Evolutionary conservation across 2,113 vertebrate species (phyloP).

Genomic region (Engraulis encrasicolus): DNA sequence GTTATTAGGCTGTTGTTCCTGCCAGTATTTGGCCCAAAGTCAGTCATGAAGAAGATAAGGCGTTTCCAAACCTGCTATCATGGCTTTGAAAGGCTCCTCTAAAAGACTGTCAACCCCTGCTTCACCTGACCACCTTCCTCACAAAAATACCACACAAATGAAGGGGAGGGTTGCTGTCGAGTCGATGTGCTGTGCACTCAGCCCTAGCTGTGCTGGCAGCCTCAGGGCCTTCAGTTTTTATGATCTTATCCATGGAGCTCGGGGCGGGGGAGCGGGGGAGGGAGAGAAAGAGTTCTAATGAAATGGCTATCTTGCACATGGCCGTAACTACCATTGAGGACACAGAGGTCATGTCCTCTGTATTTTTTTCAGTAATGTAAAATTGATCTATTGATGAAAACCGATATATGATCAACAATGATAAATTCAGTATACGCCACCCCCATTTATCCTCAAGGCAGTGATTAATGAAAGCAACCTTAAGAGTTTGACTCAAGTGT

Average conservation of each 20-base stretch:
- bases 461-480: no score
- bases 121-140: not conserved
- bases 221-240: not conserved
- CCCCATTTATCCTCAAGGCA: no score
- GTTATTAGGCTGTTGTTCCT: not conserved
- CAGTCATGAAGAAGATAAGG: not conserved
- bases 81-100: not conserved
- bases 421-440: no score
- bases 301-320: constrained; percentile 7
- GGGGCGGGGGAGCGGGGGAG: no score
- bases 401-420: no score
- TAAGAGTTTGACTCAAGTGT: no score
- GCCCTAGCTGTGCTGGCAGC: not conserved
- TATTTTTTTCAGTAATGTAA: no score
- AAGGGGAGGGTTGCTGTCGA: not conserved
- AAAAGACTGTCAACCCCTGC: not conserved
- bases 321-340: no score
- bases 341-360: no score
- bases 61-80: not conserved
- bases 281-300: not conserved
- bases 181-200: no score
- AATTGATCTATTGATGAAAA: no score
- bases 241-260: not conserved
- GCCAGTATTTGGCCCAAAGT: not conserved
- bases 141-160: constrained; percentile 5